phyloP scores from a whole-genome alignment of 1,140 invertebrate species.

The Periplaneta americana region DNA sequence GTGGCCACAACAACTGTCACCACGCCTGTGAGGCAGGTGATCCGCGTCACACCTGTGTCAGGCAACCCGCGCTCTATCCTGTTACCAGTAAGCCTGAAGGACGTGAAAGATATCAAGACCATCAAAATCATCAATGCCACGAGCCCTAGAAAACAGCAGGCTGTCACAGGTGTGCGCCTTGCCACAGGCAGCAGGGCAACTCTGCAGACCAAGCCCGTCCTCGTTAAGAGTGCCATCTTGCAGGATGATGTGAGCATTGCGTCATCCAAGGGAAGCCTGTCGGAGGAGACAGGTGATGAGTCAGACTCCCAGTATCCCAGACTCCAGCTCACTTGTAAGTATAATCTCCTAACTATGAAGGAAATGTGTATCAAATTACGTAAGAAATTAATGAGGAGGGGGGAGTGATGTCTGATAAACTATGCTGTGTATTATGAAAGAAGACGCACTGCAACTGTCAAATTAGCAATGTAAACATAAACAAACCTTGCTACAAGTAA shows the following conservation, averaged over 20 bases:
- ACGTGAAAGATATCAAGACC: constrained; percentile 58
- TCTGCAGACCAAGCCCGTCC: neutral
- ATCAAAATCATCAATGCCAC: constrained; percentile 67
- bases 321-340: constrained; percentile 45
- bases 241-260: neutral
- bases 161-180: neutral
- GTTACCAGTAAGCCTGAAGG: constrained; percentile 58
- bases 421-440: too few relatives aligned
- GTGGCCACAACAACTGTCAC: neutral
- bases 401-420: too few relatives aligned
- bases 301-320: constrained; percentile 43
- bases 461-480: too few relatives aligned
- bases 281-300: constrained; percentile 1
- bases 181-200: neutral
- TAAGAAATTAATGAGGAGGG: too few relatives aligned
- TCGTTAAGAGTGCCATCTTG: neutral
- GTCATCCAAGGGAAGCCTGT: neutral
- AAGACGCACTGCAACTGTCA: too few relatives aligned
- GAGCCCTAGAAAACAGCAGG: neutral
- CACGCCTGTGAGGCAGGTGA: constrained; percentile 7
- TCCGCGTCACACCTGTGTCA: constrained; percentile 22
- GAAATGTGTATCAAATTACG: neutral
- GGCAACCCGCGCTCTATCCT: constrained; percentile 57
- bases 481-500: too few relatives aligned
- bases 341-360: neutral